These are phyloP conservation scores for Magallana angulata DNA, from an alignment of 1,140 invertebrate genomes.

Conservation along the genomic window DNA sequence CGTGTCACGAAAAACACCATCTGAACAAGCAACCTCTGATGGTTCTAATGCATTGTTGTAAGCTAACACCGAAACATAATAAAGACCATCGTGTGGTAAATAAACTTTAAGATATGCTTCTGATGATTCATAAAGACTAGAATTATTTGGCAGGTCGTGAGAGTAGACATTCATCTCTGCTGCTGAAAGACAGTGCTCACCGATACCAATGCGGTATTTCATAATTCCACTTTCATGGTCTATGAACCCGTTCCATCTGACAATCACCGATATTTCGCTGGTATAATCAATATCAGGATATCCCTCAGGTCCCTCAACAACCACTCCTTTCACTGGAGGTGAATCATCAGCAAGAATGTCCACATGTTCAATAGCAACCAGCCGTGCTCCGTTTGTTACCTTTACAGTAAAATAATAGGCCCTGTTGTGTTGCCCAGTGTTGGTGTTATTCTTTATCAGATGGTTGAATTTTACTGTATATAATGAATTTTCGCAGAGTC, in stretches of 20 bases:
- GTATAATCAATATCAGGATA: constrained; percentile 62
- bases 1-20: constrained; percentile 60
- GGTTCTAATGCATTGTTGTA: constrained; percentile 64
- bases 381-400: constrained; percentile 59
- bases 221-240: constrained; percentile 65
- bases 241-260: constrained; percentile 61
- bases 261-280: constrained; percentile 40
- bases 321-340: constrained; percentile 55
- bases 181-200: constrained; percentile 45
- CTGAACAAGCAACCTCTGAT: constrained; percentile 59
- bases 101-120: not conserved
- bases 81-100: constrained; percentile 39
- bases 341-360: constrained; percentile 65
- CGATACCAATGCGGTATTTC: constrained; percentile 49
- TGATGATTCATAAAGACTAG: constrained; percentile 30
- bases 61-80: constrained; percentile 55
- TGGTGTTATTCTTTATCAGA: constrained; percentile 48
- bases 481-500: constrained; percentile 50
- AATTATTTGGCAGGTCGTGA: not conserved
- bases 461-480: constrained; percentile 54
- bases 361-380: constrained; percentile 49
- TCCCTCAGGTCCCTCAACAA: constrained; percentile 53
- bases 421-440: constrained; percentile 64
- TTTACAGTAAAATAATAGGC: constrained; percentile 63
- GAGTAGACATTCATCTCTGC: constrained; percentile 44